phyloP scores from a whole-genome alignment of 2,797 vertebrate genomes.

The Amphiprion clarkii region DNA sequence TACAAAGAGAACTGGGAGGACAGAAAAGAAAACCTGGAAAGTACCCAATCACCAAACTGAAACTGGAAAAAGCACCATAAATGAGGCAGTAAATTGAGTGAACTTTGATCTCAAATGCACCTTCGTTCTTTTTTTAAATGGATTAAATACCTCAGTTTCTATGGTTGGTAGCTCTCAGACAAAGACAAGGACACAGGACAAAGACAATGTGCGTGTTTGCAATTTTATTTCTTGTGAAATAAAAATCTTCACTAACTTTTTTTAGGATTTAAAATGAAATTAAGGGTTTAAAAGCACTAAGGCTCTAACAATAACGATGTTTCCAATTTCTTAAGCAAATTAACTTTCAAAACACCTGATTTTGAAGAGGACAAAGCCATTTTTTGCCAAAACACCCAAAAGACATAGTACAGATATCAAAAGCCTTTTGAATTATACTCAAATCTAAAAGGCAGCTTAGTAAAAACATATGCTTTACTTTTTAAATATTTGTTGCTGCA shows the following conservation, averaged over 20 bases:
- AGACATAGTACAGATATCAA: not conserved
- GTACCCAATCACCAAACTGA: not conserved
- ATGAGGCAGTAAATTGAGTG: not conserved
- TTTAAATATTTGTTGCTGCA: not conserved
- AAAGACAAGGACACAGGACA: not conserved
- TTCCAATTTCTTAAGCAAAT: not conserved
- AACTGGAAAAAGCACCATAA: not conserved
- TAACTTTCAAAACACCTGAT: too few relatives aligned
- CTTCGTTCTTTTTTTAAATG: not conserved
- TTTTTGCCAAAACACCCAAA: too few relatives aligned
- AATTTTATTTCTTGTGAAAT: too few relatives aligned
- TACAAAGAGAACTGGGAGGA: not conserved
- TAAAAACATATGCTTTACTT: not conserved
- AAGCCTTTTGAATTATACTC: not conserved
- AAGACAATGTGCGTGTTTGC: not conserved
- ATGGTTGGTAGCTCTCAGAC: not conserved
- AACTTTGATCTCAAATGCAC: slow-evolving; percentile 6
- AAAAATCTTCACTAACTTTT: too few relatives aligned
- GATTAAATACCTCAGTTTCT: not conserved
- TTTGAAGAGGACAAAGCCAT: too few relatives aligned
- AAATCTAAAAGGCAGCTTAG: not conserved
- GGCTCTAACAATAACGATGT: too few relatives aligned
- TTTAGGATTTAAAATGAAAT: too few relatives aligned
- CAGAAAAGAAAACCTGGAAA: not conserved
- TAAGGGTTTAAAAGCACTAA: too few relatives aligned